Conservation (phyloP, 2,797 vertebrate genomes). For the Tapirus indicus region DNA sequence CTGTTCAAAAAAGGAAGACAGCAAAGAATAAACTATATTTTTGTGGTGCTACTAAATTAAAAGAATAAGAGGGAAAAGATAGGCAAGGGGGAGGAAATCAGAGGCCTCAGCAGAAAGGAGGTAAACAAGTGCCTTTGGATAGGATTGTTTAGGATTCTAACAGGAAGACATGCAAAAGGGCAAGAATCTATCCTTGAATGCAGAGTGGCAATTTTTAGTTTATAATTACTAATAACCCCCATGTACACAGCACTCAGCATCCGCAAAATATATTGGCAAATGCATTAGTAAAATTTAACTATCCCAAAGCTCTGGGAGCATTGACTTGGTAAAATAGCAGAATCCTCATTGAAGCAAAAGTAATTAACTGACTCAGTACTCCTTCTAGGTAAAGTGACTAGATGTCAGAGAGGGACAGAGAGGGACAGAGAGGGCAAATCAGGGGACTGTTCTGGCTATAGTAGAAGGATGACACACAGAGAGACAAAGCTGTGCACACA, state of each 20-base stretch:
- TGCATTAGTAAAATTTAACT: conserved; percentile 68
- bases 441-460: neutral
- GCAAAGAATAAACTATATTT: neutral
- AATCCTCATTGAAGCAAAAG: conserved; percentile 21
- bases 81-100: neutral
- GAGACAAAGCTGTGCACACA: neutral
- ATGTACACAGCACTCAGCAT: neutral
- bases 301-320: conserved; percentile 38
- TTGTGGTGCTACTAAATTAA: neutral
- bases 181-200: neutral
- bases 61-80: neutral
- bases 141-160: neutral
- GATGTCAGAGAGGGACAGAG: conserved; percentile 45
- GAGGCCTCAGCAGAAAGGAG: neutral
- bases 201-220: neutral
- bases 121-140: neutral
- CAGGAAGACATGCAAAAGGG: neutral
- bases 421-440: neutral
- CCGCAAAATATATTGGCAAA: conserved; percentile 49
- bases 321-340: conserved; percentile 24
- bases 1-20: neutral
- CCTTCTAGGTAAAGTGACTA: neutral
- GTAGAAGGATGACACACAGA: neutral
- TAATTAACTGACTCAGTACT: conserved; percentile 51
- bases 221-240: neutral